Evolutionary conservation across 2,113 vertebrate genomes (phyloP).

Genomic region (Megalops atlanticus): DNA sequence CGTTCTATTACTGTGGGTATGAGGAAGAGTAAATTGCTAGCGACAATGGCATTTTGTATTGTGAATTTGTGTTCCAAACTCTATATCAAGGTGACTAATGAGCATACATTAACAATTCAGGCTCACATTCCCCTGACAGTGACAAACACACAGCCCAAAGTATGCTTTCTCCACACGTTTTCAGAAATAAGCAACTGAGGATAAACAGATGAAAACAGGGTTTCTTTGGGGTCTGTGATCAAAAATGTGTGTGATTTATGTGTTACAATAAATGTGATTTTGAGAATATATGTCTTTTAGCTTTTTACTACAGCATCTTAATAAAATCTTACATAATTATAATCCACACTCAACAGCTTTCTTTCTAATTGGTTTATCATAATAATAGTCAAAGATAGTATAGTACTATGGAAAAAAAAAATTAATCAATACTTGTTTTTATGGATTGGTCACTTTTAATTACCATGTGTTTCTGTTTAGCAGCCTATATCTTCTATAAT

Average conservation of each 20-base stretch:
- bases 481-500: not conserved
- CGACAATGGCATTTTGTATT: constrained; percentile 2
- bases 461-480: not conserved
- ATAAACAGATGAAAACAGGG: not conserved
- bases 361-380: not conserved
- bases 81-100: constrained; percentile 4
- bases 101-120: constrained; percentile 19
- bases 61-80: not conserved
- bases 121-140: constrained; percentile 15
- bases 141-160: constrained; percentile 4
- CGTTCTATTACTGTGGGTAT: constrained; percentile 21
- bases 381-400: too few relatives aligned
- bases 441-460: too few relatives aligned
- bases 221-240: not conserved
- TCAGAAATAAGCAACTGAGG: not conserved
- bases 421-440: too few relatives aligned
- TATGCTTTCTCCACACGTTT: not conserved
- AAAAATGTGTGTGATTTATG: not conserved
- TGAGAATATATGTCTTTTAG: not conserved
- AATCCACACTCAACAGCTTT: not conserved
- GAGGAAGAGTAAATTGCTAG: constrained; percentile 15
- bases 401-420: too few relatives aligned
- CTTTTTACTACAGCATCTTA: not conserved
- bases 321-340: too few relatives aligned
- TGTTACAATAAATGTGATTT: not conserved